Base-by-base conservation (phyloP, 1,140 invertebrate genomes). In the Drosophila bipectinata region DNA sequence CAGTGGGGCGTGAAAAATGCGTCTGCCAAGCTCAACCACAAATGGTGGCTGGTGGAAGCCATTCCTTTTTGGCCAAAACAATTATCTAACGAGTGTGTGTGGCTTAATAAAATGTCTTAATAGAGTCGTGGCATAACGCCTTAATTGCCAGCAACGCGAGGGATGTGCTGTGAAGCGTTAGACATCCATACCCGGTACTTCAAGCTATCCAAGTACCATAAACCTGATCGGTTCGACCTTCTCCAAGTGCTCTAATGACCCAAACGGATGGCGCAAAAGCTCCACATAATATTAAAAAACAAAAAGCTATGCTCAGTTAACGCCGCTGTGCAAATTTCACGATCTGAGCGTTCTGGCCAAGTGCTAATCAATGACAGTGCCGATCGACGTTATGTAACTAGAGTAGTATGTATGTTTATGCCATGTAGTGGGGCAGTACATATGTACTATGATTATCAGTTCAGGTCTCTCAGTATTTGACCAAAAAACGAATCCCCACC, bases 301-400 rank as follows among this genome's bases (percentile, higher is more conserved):
- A 7, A 7, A 6, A 4, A 28, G 26, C 26, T 18, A 18, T 18
- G 18, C 18, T 18, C 18, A 63, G 18, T 74, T 74, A 72, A 52
- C 71, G 59, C n/a, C n/a, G 39, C 24, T 4, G 51, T 63, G 68
- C 69, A 39, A 74, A 74, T 57, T 72, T 63, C 15, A 15, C 15
- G 57, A 52, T 37, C 34, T 53, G 30, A 32, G 10, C 66, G 44
- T 68, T 59, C 54, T 54, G 47, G 14, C 47, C 68, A 81, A 81
- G 79, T 81, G 68, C 68, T 81, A 77, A 81, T 81, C 78, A 84
- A 85, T 85, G 77, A 84, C 72, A 84, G 56, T 85, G 47, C 61
- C 34, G 55, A 71, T 58, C 61, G 14, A 44, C 2, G 41, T 82
- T 83, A 74, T 72, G 80, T 56, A 84, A 82, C 18, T 18, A 21